Percentiles rank a stretch among this genome's conserved stretches.
These are phyloP conservation scores for Austrofundulus limnaeus DNA, from an alignment of 2,113 vertebrate genomes.

Conservation along the genomic window DNA sequence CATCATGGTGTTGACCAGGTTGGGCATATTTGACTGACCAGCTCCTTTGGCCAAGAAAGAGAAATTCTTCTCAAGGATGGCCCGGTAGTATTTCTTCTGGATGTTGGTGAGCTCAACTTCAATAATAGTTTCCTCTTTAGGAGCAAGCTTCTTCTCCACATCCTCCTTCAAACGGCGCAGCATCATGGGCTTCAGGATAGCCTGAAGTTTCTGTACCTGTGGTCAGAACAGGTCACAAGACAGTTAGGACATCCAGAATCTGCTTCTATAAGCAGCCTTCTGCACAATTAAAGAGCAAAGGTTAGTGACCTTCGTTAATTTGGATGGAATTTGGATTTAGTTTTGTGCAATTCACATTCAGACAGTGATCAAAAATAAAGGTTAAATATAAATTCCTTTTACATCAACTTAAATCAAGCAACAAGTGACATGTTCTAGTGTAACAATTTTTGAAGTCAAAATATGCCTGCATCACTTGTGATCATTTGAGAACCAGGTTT, in stretches of 20 bases:
- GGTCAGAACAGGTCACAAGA: constrained; percentile 16
- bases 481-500: too few relatives aligned
- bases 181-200: constrained; percentile 99
- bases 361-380: too few relatives aligned
- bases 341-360: too few relatives aligned
- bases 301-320: too few relatives aligned
- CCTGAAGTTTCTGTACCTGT: constrained; percentile 97
- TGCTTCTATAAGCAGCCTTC: not conserved
- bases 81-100: constrained; percentile 98
- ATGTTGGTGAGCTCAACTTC: constrained; percentile 99
- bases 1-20: constrained; percentile 99
- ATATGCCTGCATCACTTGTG: too few relatives aligned
- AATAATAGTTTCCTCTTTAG: constrained; percentile 98
- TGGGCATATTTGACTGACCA: constrained; percentile 95
- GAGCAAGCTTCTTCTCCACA: constrained; percentile 97
- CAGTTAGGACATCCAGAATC: not conserved
- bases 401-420: too few relatives aligned
- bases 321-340: too few relatives aligned
- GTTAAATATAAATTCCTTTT: too few relatives aligned
- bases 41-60: constrained; percentile 97
- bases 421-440: too few relatives aligned
- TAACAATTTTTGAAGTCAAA: too few relatives aligned
- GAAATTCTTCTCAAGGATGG: constrained; percentile 97
- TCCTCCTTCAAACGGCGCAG: constrained; percentile 95
- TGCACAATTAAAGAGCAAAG: too few relatives aligned